Evolutionary conservation across 2,113 vertebrate genomes (phyloP).

Genomic region (Varanus komodoensis): DNA sequence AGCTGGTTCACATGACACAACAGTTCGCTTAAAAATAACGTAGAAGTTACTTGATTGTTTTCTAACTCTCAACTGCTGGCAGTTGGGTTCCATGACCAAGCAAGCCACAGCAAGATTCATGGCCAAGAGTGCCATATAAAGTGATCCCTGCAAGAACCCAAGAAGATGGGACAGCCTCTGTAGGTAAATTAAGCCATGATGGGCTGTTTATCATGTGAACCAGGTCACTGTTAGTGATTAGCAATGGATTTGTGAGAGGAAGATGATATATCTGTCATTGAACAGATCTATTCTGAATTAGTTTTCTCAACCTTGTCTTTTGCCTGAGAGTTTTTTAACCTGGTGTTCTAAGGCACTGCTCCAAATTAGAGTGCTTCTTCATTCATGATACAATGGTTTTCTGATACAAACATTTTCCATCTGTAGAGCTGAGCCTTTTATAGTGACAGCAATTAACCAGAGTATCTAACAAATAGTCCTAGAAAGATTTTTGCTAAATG

Average conservation of each 20-base stretch:
- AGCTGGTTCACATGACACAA: too few species aligned
- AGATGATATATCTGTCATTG: background rate
- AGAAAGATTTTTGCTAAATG: background rate
- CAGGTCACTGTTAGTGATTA: background rate
- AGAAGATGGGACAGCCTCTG: too few species aligned
- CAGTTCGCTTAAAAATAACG: too few species aligned
- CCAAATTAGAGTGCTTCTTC: background rate
- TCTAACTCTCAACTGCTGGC: too few species aligned
- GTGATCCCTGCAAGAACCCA: too few species aligned
- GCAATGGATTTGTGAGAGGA: background rate
- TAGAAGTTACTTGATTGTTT: too few species aligned
- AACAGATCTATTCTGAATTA: background rate
- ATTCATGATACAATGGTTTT: background rate
- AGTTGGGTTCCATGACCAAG: too few species aligned
- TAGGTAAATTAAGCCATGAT: too few species aligned
- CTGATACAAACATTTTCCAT: background rate
- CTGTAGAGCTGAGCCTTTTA: background rate
- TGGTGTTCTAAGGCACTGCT: background rate
- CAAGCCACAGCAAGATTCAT: too few species aligned
- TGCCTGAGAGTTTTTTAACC: background rate
- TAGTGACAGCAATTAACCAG: background rate
- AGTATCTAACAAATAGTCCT: background rate
- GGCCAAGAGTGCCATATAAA: too few species aligned
- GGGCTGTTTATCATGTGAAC: too few species aligned
- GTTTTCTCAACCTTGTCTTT: background rate